phyloP scores from a whole-genome alignment of 2,888 invertebrate genomes.

The Asteroscopus sphinx region DNA sequence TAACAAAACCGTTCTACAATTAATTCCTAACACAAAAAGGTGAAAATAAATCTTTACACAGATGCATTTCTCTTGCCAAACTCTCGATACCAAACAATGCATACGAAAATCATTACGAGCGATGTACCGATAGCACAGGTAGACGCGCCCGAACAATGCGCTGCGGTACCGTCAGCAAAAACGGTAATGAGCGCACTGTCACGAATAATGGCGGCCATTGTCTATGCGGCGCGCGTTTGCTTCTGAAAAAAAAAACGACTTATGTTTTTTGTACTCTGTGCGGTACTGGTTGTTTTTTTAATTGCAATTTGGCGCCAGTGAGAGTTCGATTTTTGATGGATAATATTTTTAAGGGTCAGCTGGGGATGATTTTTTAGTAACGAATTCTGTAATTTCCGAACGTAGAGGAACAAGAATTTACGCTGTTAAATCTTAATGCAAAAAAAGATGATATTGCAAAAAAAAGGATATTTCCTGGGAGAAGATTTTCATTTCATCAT shows the following conservation, averaged over 20 bases:
- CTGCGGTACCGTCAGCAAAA: slow-evolving; percentile 71
- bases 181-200: slow-evolving; percentile 87
- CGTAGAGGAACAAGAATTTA: too few relatives aligned
- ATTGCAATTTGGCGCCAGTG: slow-evolving; percentile 56
- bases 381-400: background rate
- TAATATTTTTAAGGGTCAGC: slow-evolving; percentile 5
- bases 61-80: slow-evolving; percentile 43
- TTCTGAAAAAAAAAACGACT: slow-evolving; percentile 66
- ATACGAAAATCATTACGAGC: slow-evolving; percentile 58
- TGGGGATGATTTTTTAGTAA: background rate
- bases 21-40: slow-evolving; percentile 6
- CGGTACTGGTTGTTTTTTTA: slow-evolving; percentile 61
- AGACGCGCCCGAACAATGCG: slow-evolving; percentile 80
- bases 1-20: slow-evolving; percentile 6
- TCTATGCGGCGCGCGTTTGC: slow-evolving; percentile 77
- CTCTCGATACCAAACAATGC: slow-evolving; percentile 48
- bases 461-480: too few relatives aligned
- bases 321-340: slow-evolving; percentile 41
- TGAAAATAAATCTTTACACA: slow-evolving; percentile 34
- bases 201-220: slow-evolving; percentile 83
- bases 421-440: too few relatives aligned
- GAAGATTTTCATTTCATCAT: too few relatives aligned
- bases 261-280: slow-evolving; percentile 59
- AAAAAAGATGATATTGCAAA: too few relatives aligned
- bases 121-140: slow-evolving; percentile 81